Conservation (phyloP, 2,888 invertebrate genomes). For the Microplitis manilae region DNA sequence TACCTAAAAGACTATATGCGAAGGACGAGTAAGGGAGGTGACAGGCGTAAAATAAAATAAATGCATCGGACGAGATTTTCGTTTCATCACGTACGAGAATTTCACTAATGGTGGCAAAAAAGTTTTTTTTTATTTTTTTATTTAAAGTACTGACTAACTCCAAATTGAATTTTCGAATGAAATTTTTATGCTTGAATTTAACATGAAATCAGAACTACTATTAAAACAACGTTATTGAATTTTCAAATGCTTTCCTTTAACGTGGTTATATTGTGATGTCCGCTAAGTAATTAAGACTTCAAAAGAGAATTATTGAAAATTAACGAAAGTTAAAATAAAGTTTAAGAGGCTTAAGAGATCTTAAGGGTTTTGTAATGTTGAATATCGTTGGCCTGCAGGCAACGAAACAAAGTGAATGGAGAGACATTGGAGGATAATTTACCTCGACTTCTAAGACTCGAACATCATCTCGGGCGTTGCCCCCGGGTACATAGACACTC, state of each 20-base stretch:
- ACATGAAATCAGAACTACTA: no score
- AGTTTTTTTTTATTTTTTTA: slow-evolving; percentile 15
- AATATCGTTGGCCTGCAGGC: neutral
- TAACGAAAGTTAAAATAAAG: slow-evolving; percentile 15
- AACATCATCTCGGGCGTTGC: slow-evolving; percentile 70
- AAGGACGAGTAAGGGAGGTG: neutral
- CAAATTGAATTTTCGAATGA: no score
- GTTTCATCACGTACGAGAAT: slow-evolving; percentile 41
- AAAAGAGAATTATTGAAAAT: neutral
- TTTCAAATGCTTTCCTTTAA: no score
- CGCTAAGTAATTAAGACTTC: neutral
- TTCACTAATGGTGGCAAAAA: slow-evolving; percentile 29
- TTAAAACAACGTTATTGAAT: no score
- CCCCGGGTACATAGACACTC: slow-evolving; percentile 74
- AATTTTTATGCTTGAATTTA: no score
- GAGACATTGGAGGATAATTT: slow-evolving; percentile 40
- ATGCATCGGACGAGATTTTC: slow-evolving; percentile 37
- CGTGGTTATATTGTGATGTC: neutral
- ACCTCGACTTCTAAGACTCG: slow-evolving; percentile 65
- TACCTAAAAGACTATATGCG: slow-evolving; percentile 8
- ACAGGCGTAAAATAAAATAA: slow-evolving; percentile 5
- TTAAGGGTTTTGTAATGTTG: slow-evolving; percentile 12
- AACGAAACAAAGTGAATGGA: slow-evolving; percentile 15
- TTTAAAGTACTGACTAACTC: neutral
- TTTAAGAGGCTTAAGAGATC: slow-evolving; percentile 14